Conservation (phyloP, 2,888 invertebrate species). For the Elegia similella region DNA sequence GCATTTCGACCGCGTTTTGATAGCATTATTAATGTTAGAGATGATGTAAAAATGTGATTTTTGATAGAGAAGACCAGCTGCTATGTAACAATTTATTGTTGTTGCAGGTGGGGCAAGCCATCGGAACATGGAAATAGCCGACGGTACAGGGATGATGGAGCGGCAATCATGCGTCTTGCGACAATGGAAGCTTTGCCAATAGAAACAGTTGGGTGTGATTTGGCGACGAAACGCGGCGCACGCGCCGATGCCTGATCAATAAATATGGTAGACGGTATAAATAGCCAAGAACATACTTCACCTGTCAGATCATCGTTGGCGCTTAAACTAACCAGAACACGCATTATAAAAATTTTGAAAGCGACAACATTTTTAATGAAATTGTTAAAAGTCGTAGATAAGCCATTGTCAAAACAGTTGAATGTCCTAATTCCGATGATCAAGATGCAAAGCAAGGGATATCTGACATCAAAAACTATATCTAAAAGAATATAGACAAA, state of each 20-base stretch:
- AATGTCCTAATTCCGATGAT: conserved; percentile 38
- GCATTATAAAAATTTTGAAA: conserved; percentile 26
- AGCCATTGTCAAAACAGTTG: conserved; percentile 48
- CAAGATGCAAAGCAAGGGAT: conserved; percentile 39
- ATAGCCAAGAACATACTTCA: conserved; percentile 45
- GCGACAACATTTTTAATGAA: conserved; percentile 28
- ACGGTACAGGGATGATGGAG: conserved; percentile 44
- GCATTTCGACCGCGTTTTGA: conserved; percentile 65
- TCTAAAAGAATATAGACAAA: conserved; percentile 55
- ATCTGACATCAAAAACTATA: conserved; percentile 60
- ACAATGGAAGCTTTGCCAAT: conserved; percentile 64
- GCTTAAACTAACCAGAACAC: conserved; percentile 28
- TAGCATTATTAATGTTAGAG: conserved; percentile 69
- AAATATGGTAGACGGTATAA: conserved; percentile 52
- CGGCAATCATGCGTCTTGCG: conserved; percentile 44
- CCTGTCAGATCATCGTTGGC: conserved; percentile 52
- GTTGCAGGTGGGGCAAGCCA: conserved; percentile 45
- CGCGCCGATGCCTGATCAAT: conserved; percentile 60
- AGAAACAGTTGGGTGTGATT: conserved; percentile 62
- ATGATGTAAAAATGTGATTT: conserved; percentile 71
- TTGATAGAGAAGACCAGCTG: conserved; percentile 68
- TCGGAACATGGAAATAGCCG: conserved; percentile 29
- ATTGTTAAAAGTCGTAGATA: conserved; percentile 44
- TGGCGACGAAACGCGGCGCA: conserved; percentile 41
- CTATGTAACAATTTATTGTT: conserved; percentile 61